Percentiles rank a stretch among this genome's conserved stretches.
phyloP scores from a whole-genome alignment of 2,113 vertebrate genomes.

The Damaliscus lunatus region DNA sequence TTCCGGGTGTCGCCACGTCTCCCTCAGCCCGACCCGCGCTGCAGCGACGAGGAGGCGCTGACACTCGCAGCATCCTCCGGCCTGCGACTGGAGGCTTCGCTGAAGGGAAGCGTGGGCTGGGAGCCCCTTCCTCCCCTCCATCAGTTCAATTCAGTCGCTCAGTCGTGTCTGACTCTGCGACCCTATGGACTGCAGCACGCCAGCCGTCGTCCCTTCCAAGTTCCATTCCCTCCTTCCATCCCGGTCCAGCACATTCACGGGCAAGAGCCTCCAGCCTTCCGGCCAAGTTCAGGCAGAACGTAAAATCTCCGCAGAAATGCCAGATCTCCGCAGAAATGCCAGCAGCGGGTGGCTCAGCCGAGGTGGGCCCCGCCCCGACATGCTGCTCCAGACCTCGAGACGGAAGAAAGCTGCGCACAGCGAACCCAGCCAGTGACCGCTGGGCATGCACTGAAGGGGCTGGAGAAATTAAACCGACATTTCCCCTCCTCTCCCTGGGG shows the following conservation, averaged over 20 bases:
- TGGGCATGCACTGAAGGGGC: neutral
- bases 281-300: neutral
- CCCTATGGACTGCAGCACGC: neutral
- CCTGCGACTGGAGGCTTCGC: neutral
- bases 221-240: neutral
- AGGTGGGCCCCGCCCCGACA: neutral
- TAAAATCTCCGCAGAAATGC: neutral
- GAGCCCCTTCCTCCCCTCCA: too few relatives aligned
- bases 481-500: neutral
- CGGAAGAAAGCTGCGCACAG: neutral
- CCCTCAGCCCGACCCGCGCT: neutral
- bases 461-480: neutral
- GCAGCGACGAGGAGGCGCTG: neutral
- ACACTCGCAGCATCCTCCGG: neutral
- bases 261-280: neutral
- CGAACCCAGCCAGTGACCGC: neutral
- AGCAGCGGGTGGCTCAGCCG: neutral
- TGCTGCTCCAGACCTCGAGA: neutral
- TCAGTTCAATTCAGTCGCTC: neutral
- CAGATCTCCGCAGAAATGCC: neutral
- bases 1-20: neutral
- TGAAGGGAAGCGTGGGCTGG: neutral
- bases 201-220: neutral
- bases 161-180: neutral
- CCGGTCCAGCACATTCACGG: rapidly evolving